phyloP scores from a whole-genome alignment of 2,113 vertebrate species.

The Prinia subflava region DNA sequence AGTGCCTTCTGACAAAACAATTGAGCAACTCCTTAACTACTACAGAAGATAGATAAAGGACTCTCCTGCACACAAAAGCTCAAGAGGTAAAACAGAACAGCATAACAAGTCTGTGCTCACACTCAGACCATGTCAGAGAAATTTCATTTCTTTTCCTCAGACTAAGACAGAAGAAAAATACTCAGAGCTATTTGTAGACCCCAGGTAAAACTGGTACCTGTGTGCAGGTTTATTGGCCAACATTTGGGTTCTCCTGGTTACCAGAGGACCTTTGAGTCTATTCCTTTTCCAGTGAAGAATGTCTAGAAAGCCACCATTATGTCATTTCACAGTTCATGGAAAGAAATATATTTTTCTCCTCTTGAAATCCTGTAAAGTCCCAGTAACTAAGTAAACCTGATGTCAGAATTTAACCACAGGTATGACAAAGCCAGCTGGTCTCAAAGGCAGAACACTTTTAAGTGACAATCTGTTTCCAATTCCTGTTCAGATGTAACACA shows the following conservation, averaged over 20 bases:
- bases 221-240: neutral
- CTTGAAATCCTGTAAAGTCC: neutral
- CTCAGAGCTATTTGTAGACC: neutral
- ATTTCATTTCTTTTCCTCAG: neutral
- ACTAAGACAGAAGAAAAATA: neutral
- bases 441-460: neutral
- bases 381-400: neutral
- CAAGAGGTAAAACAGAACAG: neutral
- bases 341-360: neutral
- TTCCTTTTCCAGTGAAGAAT: neutral
- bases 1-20: neutral
- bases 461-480: neutral
- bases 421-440: neutral
- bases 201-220: neutral
- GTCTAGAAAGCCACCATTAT: neutral
- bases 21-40: neutral
- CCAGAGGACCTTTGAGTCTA: neutral
- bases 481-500: neutral
- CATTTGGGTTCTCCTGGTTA: neutral
- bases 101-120: neutral
- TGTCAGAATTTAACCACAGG: neutral
- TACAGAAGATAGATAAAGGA: neutral
- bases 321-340: neutral
- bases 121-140: neutral
- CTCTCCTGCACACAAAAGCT: neutral